Percentiles rank a stretch among this genome's conserved stretches.
These are phyloP conservation scores for Atrichornis clamosus DNA, from an alignment of 2,113 vertebrate species.

Conservation along the genomic window DNA sequence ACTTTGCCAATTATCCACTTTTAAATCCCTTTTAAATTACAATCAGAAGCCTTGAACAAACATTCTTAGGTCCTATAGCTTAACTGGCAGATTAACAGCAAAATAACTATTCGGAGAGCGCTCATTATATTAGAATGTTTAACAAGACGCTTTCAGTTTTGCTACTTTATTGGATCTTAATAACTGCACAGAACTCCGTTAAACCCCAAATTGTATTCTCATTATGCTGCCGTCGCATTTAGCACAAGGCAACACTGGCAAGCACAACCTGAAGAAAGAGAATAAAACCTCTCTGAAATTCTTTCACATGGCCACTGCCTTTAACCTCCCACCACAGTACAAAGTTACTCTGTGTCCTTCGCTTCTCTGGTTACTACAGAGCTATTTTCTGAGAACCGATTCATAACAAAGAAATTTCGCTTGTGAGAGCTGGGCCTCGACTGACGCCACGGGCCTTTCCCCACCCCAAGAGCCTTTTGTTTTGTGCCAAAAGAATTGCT, in stretches of 20 bases:
- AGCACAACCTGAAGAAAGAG: constrained; percentile 64
- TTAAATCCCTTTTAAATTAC: constrained; percentile 64
- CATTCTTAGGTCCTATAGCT: constrained; percentile 33
- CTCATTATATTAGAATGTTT: constrained; percentile 52
- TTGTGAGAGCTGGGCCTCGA: constrained; percentile 77
- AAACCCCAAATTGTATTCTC: constrained; percentile 45
- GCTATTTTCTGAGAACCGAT: constrained; percentile 83
- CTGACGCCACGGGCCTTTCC: constrained; percentile 83
- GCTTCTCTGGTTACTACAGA: constrained; percentile 81
- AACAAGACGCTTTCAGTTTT: constrained; percentile 44
- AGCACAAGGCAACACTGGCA: constrained; percentile 60
- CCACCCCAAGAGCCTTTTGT: constrained; percentile 87
- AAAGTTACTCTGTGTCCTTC: constrained; percentile 85
- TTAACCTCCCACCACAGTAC: constrained; percentile 78
- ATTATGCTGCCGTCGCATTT: constrained; percentile 29
- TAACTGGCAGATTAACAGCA: constrained; percentile 58
- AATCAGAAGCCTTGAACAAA: constrained; percentile 41
- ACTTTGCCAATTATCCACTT: constrained; percentile 45
- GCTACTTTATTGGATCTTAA: constrained; percentile 52
- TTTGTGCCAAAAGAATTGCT: constrained; percentile 87
- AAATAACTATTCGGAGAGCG: constrained; percentile 35
- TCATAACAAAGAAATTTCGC: constrained; percentile 85
- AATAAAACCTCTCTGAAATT: constrained; percentile 76
- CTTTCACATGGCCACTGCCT: constrained; percentile 77
- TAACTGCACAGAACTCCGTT: constrained; percentile 17